Conservation (phyloP, 2,888 invertebrate species). For the Tipula vernalis region DNA sequence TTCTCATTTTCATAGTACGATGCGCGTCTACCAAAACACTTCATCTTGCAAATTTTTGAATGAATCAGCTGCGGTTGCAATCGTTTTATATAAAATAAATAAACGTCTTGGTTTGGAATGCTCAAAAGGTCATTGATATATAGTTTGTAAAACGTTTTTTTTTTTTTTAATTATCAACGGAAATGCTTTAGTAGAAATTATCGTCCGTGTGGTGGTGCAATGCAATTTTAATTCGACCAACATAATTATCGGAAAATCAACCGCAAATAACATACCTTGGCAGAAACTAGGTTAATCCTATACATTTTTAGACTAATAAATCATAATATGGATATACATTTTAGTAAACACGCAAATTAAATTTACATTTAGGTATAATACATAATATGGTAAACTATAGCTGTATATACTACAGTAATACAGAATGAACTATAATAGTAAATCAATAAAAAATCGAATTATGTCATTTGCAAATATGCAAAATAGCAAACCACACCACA, state of each 20-base stretch:
- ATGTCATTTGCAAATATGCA: not conserved
- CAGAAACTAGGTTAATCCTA: not conserved
- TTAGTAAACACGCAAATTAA: not conserved
- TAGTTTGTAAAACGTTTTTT: not conserved
- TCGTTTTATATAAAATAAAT: not conserved
- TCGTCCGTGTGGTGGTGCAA: not conserved
- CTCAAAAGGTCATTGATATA: not conserved
- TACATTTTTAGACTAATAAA: not conserved
- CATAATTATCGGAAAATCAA: not conserved
- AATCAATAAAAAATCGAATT: not conserved
- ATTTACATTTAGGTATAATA: not conserved
- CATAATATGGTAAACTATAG: no score
- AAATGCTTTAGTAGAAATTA: not conserved
- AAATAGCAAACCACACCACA: not conserved
- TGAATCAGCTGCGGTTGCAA: not conserved
- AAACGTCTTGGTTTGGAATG: not conserved
- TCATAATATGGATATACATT: not conserved
- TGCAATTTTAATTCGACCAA: not conserved
- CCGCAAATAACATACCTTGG: not conserved
- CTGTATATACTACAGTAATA: no score
- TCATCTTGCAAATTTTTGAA: not conserved
- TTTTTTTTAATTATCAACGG: not conserved
- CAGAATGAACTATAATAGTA: not conserved
- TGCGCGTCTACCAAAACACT: not conserved
- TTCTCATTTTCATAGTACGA: not conserved